Evolutionary conservation across 2,113 vertebrate species (phyloP), one percentile per base, ranked within the genome.

Genomic region (Triplophysa siluroides): DNA sequence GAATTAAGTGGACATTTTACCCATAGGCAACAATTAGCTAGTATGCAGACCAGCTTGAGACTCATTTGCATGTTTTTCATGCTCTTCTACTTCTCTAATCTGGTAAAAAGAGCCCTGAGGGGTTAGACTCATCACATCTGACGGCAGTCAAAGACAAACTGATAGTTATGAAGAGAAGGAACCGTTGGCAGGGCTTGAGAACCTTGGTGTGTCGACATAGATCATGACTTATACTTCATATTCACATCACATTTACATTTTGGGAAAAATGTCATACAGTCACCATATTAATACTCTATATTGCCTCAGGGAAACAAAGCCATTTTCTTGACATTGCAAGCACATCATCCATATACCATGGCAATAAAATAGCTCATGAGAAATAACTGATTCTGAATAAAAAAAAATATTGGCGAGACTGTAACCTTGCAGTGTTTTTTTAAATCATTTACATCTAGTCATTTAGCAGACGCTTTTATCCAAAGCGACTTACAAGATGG

Each of bases 61-160:
- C 47, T 81, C 65, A 87, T 90, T 85, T 88, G 45, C 81, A 87
- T 89, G 63, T 62, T 79, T 88, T 89, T 88, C 77, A 90, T 83
- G 80, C 78, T 84, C 26, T 68, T 84, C 77, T 74, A 79, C 79
- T 84, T 85, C 78, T 78, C 54, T 78, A 76, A 78, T 83, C 72
- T 65, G 67, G 33, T 79, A 64, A 71, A 84, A 67, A 79, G 75
- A 65, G 61, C 71, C 82, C 86, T 41, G 21, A 80, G 83, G 84
- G 82, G 54, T 81, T 81, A n/a, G 62, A 85, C 62, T 71, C 76
- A 70, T 73, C 64, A 21, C 4, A 76, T 50, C 67, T 24, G 68
- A 43, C 0, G 2, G 6, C 45, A 77, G 29, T 43, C 16, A 62
- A 74, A 74, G n/a, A 33, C 52, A 9, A 38, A 77, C 61, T 43